These are phyloP conservation scores for Agrochola circellaris DNA, from an alignment of 2,888 invertebrate species.

Conservation along the genomic window DNA sequence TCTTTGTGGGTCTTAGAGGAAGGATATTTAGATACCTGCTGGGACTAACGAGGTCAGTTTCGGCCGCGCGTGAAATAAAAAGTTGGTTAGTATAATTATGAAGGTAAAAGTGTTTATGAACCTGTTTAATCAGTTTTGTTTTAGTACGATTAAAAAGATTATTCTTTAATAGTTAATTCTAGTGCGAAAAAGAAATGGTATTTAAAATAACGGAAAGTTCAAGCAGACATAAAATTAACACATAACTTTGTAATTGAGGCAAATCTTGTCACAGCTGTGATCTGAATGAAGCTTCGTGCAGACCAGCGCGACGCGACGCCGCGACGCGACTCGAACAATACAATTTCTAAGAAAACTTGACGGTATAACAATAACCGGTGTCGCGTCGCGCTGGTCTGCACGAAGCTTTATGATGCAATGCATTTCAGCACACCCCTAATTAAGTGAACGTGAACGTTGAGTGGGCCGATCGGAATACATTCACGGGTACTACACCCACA, in stretches of 20 bases:
- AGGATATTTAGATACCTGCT: slow-evolving; percentile 9
- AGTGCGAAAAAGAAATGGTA: neutral
- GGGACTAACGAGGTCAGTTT: slow-evolving; percentile 25
- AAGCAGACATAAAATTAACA: neutral
- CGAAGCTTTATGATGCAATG: neutral
- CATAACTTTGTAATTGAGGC: neutral
- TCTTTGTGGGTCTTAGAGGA: slow-evolving; percentile 1
- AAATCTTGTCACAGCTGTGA: neutral
- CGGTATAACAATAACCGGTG: no score
- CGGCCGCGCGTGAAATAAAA: neutral
- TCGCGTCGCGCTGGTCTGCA: no score
- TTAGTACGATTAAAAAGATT: neutral
- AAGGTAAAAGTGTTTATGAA: neutral
- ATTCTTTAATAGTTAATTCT: neutral
- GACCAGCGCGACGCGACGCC: no score
- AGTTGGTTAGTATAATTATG: neutral
- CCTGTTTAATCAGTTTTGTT: neutral
- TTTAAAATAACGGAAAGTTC: neutral
- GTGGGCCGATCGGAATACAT: slow-evolving; percentile 8
- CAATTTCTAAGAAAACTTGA: no score
- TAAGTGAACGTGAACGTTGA: slow-evolving; percentile 1
- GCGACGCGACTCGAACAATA: no score
- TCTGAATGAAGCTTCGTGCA: no score
- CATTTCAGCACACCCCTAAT: neutral
- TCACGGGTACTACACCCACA: slow-evolving; percentile 8